phyloP scores from a whole-genome alignment of 2,888 invertebrate species.

The Synergus umbraculus region DNA sequence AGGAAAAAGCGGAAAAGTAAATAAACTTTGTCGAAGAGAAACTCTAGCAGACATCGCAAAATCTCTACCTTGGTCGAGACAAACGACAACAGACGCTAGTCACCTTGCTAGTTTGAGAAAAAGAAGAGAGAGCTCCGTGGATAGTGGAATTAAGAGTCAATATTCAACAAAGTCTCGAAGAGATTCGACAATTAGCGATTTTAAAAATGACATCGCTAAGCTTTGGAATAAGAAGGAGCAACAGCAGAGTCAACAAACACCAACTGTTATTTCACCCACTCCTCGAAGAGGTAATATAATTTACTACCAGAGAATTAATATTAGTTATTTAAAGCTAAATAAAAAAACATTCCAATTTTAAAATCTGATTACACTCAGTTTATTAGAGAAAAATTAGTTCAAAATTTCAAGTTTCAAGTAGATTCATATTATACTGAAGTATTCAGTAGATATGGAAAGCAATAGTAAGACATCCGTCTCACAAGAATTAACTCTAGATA shows the following conservation, averaged over 20 bases:
- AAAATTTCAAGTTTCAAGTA: not conserved
- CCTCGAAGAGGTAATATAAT: conserved; percentile 69
- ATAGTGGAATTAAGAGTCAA: conserved; percentile 86
- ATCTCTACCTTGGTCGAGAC: conserved; percentile 89
- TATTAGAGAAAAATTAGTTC: not conserved
- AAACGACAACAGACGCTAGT: conserved; percentile 80
- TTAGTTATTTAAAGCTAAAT: not conserved
- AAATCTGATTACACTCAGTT: not conserved
- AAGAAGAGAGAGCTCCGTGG: conserved; percentile 87
- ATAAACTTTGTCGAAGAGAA: conserved; percentile 86
- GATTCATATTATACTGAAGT: not conserved
- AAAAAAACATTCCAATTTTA: not conserved
- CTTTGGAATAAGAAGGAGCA: conserved; percentile 79
- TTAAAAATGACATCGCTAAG: conserved; percentile 85
- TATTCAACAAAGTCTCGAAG: conserved; percentile 85
- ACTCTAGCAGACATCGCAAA: conserved; percentile 93
- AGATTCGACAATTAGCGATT: conserved; percentile 85
- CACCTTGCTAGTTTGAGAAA: conserved; percentile 80
- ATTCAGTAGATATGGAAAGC: not conserved
- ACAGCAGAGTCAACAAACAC: conserved; percentile 67
- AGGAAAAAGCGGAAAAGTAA: conserved; percentile 74
- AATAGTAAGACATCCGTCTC: not conserved
- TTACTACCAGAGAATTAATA: too few relatives aligned
- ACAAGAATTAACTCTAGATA: too few relatives aligned
- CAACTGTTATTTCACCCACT: conserved; percentile 72